A percentile compares a stretch with the other conserved stretches of the same genome.
phyloP scores from a whole-genome alignment of 2,797 vertebrate species.

The Enteromius argenteus region DNA sequence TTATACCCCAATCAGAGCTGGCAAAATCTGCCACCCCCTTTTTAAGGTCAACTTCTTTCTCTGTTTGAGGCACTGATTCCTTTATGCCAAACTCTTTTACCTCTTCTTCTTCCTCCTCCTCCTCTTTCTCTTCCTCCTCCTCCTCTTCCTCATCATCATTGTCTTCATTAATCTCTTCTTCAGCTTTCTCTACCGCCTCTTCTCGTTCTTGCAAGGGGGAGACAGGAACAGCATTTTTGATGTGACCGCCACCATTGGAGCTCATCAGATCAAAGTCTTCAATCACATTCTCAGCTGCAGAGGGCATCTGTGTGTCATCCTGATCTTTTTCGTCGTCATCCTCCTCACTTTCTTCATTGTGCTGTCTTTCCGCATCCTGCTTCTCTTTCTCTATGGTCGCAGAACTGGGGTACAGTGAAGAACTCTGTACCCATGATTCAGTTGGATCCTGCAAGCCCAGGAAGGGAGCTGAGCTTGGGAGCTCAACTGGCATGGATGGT shows the following conservation, averaged over 20 bases:
- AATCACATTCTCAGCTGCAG: slow-evolving; percentile 56
- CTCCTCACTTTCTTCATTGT: slow-evolving; percentile 35
- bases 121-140: slow-evolving; percentile 68
- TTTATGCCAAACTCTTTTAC: slow-evolving; percentile 67
- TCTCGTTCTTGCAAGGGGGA: slow-evolving; percentile 74
- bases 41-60: slow-evolving; percentile 30
- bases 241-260: slow-evolving; percentile 59
- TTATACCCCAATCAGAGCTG: slow-evolving; percentile 27
- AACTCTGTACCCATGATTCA: slow-evolving; percentile 65
- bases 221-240: slow-evolving; percentile 56
- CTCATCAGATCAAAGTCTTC: slow-evolving; percentile 60
- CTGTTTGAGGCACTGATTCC: slow-evolving; percentile 20
- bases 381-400: slow-evolving; percentile 51
- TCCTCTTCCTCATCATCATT: slow-evolving; percentile 75
- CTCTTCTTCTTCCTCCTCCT: slow-evolving; percentile 66
- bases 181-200: slow-evolving; percentile 81
- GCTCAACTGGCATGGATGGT: slow-evolving; percentile 66
- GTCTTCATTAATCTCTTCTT: slow-evolving; percentile 83
- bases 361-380: slow-evolving; percentile 42
- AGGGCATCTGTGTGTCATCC: slow-evolving; percentile 64
- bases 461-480: slow-evolving; percentile 61
- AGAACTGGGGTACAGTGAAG: slow-evolving; percentile 40
- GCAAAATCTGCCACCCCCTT: slow-evolving; percentile 36
- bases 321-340: slow-evolving; percentile 35
- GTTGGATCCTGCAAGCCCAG: slow-evolving; percentile 63